phyloP scores from a whole-genome alignment of 1,140 invertebrate species.

The Acyrthosiphon pisum region DNA sequence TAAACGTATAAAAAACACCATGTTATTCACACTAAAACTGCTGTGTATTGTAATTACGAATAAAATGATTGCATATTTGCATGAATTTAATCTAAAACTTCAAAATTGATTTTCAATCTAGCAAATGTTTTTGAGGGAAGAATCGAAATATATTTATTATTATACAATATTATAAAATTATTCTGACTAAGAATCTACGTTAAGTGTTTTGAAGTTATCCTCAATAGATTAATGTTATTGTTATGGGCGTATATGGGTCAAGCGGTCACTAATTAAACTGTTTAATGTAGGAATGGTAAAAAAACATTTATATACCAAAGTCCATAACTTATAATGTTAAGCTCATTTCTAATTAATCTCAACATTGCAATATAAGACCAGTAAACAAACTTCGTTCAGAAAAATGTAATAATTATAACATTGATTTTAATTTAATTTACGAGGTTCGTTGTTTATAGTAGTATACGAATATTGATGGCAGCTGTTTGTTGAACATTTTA shows the following conservation, averaged over 20 bases:
- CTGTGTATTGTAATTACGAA: background rate
- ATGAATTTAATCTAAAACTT: background rate
- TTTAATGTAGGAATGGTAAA: background rate
- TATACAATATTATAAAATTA: background rate
- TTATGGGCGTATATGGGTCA: background rate
- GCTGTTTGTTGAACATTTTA: background rate
- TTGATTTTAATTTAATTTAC: background rate
- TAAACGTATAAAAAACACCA: background rate
- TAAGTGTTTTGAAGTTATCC: background rate
- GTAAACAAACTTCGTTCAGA: background rate
- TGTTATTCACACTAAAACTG: background rate
- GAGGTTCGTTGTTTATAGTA: background rate
- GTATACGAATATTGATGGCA: background rate
- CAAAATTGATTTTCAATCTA: background rate
- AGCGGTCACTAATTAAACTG: background rate
- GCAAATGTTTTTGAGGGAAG: background rate
- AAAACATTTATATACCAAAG: background rate
- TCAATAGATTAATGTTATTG: background rate
- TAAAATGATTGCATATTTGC: background rate
- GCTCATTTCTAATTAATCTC: background rate
- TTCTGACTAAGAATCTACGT: background rate
- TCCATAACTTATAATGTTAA: background rate
- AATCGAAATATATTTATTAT: background rate
- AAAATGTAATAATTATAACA: background rate
- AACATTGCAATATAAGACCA: background rate